Evolutionary conservation across 2,797 vertebrate genomes (phyloP).

Genomic region (Peromyscus eremicus): DNA sequence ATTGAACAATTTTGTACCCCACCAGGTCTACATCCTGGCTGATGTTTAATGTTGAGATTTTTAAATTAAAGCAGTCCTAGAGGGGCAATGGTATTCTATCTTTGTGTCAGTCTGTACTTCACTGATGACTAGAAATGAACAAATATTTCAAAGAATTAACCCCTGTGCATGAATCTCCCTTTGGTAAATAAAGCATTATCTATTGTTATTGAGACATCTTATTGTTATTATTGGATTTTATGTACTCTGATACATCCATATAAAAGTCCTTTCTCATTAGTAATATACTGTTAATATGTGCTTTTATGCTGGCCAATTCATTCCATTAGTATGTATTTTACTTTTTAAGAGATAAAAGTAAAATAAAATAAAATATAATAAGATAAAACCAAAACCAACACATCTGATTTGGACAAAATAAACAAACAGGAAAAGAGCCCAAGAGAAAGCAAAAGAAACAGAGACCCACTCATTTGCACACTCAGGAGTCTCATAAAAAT

Average conservation of each 20-base stretch:
- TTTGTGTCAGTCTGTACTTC: conserved; percentile 4
- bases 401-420: neutral
- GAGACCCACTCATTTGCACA: neutral
- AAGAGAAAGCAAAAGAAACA: neutral
- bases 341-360: neutral
- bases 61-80: conserved; percentile 14
- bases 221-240: conserved; percentile 16
- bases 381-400: neutral
- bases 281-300: neutral
- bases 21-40: neutral
- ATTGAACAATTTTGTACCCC: neutral
- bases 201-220: neutral
- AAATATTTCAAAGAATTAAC: conserved; percentile 5
- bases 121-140: neutral
- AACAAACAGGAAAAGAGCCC: neutral
- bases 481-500: neutral
- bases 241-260: neutral
- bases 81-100: neutral
- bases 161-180: neutral
- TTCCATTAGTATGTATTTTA: neutral
- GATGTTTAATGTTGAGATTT: neutral
- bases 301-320: neutral
- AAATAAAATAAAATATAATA: neutral
- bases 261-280: neutral
- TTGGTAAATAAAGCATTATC: neutral